A percentile compares a stretch with the other conserved stretches of the same genome.
These are phyloP conservation scores for Florisuga fusca DNA, from an alignment of 2,797 vertebrate species.

Conservation along the genomic window DNA sequence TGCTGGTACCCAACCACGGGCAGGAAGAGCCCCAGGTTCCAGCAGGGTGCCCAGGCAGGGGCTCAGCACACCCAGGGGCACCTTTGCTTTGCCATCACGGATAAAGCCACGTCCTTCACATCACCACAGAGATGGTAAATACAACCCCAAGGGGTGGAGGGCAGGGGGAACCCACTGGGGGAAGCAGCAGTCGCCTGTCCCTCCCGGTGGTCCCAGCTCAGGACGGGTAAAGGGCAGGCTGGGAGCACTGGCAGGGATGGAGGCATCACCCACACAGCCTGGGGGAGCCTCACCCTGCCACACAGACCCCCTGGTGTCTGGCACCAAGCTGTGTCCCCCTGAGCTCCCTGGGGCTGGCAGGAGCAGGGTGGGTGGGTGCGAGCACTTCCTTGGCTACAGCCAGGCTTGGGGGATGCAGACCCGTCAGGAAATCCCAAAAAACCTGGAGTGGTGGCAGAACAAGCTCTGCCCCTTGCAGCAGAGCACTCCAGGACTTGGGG, in stretches of 20 bases:
- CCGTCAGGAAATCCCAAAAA: neutral
- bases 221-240: no score
- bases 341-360: accelerated
- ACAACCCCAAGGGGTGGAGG: neutral
- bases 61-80: neutral
- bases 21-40: neutral
- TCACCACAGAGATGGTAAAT: accelerated
- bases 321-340: neutral
- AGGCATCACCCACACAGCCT: no score
- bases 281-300: no score
- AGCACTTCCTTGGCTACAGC: neutral
- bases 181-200: accelerated
- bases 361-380: accelerated
- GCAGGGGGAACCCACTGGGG: neutral
- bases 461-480: neutral
- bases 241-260: no score
- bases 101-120: neutral
- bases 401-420: neutral
- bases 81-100: neutral
- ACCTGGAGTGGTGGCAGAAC: neutral
- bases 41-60: neutral
- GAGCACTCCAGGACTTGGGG: accelerated
- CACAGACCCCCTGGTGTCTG: no score
- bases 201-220: no score
- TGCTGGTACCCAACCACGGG: neutral